Evolutionary conservation across 2,888 invertebrate species (phyloP), one percentile per base, ranked within the genome.

Genomic region (Drosophila merina): DNA sequence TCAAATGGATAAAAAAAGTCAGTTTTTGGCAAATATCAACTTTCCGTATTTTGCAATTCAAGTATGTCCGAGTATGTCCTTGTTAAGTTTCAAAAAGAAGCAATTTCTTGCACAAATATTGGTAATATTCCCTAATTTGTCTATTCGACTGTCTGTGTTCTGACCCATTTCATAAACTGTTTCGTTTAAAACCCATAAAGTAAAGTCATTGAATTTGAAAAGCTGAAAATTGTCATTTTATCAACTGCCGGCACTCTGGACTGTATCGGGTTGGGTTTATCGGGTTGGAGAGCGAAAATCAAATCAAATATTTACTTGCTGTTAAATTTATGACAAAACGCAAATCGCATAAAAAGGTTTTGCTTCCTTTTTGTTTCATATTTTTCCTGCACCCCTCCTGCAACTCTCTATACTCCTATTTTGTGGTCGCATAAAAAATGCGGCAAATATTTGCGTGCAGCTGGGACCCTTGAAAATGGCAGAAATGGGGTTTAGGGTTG

Each of bases 291-390:
- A 42, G 47, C 44, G 60, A 50, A 68, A 71, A 75, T 75, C 76
- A 69, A 72, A 81, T 83, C 68, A 86, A 86, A 86, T 86, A 82
- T 82, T 86, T 86, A 86, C 74, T 74, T 71, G 72, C 81, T 84
- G 76, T 84, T 77, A 67, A 77, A 86, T 82, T 86, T 86, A 82
- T 82, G 86, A 72, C 86, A 75, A 62, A 66, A 75, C 68, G 71
- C 62, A 82, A 84, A 80, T 71, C 66, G 52, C 75, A 77, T 60
- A 77, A 74, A 70, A 85, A 77, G 77, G 48, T 49, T 57, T 60
- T 38, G 38, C 25, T 8, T 45, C 26, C 7, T 36, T 12, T 7
- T 20, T 40, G 4, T 25, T 49, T 25, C 20, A 20, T 20, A 20
- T 36, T 52, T 20, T 51, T 45, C 31, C 14, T 48, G 42, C 40